A percentile compares a stretch with the other conserved stretches of the same genome.
phyloP scores from a whole-genome alignment of 2,888 invertebrate species.

The Drosophila parthenogenetica region DNA sequence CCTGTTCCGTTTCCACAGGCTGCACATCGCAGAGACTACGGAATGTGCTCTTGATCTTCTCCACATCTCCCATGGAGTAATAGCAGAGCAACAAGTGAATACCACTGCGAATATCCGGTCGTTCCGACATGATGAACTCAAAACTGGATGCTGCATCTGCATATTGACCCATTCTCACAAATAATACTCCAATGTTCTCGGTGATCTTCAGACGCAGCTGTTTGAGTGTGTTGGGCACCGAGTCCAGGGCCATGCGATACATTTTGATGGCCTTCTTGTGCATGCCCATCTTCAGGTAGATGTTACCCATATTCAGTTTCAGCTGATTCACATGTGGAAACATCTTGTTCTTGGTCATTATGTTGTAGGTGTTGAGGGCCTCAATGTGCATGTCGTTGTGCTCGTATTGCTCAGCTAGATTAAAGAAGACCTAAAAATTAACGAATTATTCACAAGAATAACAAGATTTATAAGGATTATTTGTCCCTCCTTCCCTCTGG shows the following conservation, averaged over 20 bases:
- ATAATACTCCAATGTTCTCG: slow-evolving; percentile 96
- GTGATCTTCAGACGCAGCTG: slow-evolving; percentile 97
- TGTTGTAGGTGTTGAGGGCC: slow-evolving; percentile 97
- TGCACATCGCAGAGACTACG: slow-evolving; percentile 95
- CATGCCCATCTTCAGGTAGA: slow-evolving; percentile 97
- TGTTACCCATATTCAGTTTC: slow-evolving; percentile 99
- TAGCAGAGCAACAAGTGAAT: slow-evolving; percentile 95
- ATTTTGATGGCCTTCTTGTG: slow-evolving; percentile 98
- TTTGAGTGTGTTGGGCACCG: slow-evolving; percentile 96
- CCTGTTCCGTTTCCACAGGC: slow-evolving; percentile 75
- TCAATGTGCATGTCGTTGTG: slow-evolving; percentile 98
- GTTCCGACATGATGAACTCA: slow-evolving; percentile 99
- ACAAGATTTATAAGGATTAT: not conserved
- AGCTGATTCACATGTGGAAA: slow-evolving; percentile 96
- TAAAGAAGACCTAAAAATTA: slow-evolving; percentile 92
- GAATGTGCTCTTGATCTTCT: slow-evolving; percentile 97
- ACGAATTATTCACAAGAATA: not conserved
- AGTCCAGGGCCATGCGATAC: slow-evolving; percentile 99
- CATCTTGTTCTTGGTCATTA: slow-evolving; percentile 96
- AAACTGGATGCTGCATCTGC: slow-evolving; percentile 98
- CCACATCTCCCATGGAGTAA: slow-evolving; percentile 95
- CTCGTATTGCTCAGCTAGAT: slow-evolving; percentile 97
- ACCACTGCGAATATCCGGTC: slow-evolving; percentile 94
- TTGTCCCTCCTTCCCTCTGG: no score
- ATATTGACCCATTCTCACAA: slow-evolving; percentile 98